Conservation (phyloP, 2,888 invertebrate species). For the Pelosia muscerda region DNA sequence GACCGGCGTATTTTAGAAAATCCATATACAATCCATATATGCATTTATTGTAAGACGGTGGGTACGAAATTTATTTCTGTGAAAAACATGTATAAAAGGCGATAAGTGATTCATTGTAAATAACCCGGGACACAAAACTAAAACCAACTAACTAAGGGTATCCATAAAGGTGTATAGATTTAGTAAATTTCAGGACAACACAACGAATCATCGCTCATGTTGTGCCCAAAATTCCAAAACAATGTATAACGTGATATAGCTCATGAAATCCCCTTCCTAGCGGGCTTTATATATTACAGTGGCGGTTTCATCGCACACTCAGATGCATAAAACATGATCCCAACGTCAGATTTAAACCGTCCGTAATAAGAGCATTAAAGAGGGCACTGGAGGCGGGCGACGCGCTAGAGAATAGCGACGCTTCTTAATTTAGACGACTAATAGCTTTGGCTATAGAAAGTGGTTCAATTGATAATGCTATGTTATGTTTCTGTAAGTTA, state of each 20-base stretch:
- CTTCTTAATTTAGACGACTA: constrained; percentile 57
- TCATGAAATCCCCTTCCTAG: constrained; percentile 77
- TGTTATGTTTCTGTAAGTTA: neutral
- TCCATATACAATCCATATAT: neutral
- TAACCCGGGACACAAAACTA: neutral
- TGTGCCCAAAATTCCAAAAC: constrained; percentile 63
- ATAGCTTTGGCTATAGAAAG: constrained; percentile 27
- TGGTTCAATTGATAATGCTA: constrained; percentile 12
- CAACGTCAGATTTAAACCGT: constrained; percentile 85
- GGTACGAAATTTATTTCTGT: neutral
- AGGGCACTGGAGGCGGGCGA: constrained; percentile 65
- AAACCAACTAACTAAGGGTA: neutral
- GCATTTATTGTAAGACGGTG: neutral
- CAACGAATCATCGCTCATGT: constrained; percentile 48
- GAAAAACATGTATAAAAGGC: neutral
- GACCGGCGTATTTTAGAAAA: neutral
- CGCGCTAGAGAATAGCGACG: constrained; percentile 56
- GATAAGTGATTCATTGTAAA: neutral
- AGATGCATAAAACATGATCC: constrained; percentile 86
- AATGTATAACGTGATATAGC: constrained; percentile 72
- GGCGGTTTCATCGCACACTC: constrained; percentile 82
- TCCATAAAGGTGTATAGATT: constrained; percentile 13
- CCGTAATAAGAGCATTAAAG: constrained; percentile 84
- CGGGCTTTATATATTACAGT: constrained; percentile 79
- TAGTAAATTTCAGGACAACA: constrained; percentile 42